These are phyloP conservation scores for Drosophila bocki DNA, from an alignment of 1,140 invertebrate genomes.

Conservation along the genomic window DNA sequence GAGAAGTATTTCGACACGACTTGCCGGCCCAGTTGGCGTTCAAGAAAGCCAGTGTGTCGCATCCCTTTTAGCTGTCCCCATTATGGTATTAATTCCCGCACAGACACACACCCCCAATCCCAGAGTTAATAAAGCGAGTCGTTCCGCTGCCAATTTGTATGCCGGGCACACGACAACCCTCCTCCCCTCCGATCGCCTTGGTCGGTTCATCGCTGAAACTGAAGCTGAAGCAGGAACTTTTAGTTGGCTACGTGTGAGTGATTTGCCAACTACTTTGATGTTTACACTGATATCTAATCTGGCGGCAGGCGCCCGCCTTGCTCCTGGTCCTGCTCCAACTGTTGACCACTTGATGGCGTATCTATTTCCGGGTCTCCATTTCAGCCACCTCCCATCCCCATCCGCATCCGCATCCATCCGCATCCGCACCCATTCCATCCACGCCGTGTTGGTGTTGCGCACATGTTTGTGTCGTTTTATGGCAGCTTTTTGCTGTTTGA, in stretches of 20 bases:
- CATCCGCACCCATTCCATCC: background rate
- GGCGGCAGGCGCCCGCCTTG: constrained; percentile 12
- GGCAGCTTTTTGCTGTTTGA: constrained; percentile 77
- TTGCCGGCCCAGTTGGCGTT: background rate
- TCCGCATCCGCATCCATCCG: background rate
- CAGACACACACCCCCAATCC: background rate
- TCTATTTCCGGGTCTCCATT: constrained; percentile 59
- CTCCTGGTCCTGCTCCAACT: constrained; percentile 9
- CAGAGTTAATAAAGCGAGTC: constrained; percentile 29
- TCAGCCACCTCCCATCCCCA: background rate
- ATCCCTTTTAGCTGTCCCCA: constrained; percentile 3
- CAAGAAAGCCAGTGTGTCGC: background rate
- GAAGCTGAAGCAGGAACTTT: constrained; percentile 21
- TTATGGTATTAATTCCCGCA: constrained; percentile 36
- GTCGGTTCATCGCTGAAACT: constrained; percentile 4
- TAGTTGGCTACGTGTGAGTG: constrained; percentile 64
- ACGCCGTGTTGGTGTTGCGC: constrained; percentile 46
- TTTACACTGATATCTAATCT: constrained; percentile 67
- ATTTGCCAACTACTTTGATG: constrained; percentile 70
- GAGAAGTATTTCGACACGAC: background rate
- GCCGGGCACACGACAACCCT: constrained; percentile 5
- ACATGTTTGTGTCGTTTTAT: constrained; percentile 75
- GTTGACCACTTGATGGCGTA: constrained; percentile 72
- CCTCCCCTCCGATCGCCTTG: background rate
- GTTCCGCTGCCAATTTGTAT: constrained; percentile 41